phyloP scores from a whole-genome alignment of 1,140 invertebrate species.

The Aradophagus sp. region DNA sequence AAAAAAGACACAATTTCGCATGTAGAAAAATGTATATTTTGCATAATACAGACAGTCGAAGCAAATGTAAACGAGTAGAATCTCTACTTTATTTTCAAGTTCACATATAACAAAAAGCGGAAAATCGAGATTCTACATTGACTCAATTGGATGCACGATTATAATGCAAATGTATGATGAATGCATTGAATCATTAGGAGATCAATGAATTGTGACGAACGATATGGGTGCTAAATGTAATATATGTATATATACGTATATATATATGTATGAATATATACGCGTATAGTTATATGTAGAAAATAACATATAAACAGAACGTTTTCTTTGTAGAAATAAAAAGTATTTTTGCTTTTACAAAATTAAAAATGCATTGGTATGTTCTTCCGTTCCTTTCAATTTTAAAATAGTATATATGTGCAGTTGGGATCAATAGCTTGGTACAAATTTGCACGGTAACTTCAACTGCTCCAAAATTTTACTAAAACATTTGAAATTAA shows the following conservation, averaged over 20 bases:
- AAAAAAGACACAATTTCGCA: constrained; percentile 17
- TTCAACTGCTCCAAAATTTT: constrained; percentile 15
- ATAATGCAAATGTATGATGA: constrained; percentile 66
- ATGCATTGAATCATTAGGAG: constrained; percentile 69
- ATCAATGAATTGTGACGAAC: constrained; percentile 61
- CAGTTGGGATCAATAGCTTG: constrained; percentile 14
- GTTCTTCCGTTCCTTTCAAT: constrained; percentile 29
- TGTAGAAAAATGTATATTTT: constrained; percentile 54
- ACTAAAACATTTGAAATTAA: constrained; percentile 4
- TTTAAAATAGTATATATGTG: constrained; percentile 51
- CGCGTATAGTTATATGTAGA: constrained; percentile 38
- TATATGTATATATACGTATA: constrained; percentile 64
- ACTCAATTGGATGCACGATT: constrained; percentile 61
- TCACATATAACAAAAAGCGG: constrained; percentile 10
- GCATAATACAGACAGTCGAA: constrained; percentile 38
- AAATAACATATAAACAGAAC: constrained; percentile 15
- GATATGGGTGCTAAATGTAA: constrained; percentile 60
- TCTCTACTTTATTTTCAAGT: constrained; percentile 40
- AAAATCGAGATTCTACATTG: constrained; percentile 45
- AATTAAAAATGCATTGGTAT: constrained; percentile 7
- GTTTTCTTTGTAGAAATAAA: constrained; percentile 50
- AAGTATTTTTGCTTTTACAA: constrained; percentile 53
- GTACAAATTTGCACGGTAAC: constrained; percentile 11
- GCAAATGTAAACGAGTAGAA: constrained; percentile 39
- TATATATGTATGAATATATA: constrained; percentile 60